phyloP scores from a whole-genome alignment of 2,113 vertebrate genomes.

The Thamnophis sirtalis region DNA sequence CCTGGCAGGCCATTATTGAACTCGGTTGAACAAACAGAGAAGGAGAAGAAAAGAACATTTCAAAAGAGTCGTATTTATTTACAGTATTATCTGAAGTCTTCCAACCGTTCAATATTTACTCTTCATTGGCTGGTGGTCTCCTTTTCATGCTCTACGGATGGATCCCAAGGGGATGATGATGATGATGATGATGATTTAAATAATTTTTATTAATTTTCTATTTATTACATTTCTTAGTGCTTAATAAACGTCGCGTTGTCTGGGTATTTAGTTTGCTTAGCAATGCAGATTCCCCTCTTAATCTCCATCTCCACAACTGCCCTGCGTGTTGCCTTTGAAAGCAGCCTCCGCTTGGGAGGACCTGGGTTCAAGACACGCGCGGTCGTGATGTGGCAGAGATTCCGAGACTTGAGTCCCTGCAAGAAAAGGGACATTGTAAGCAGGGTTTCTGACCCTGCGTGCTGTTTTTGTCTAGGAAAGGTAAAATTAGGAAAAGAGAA shows the following conservation, averaged over 20 bases:
- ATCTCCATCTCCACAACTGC: not conserved
- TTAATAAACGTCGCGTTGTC: no score
- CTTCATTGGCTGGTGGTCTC: not conserved
- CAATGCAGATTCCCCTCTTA: no score
- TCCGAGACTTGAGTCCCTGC: constrained; percentile 35
- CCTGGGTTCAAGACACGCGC: not conserved
- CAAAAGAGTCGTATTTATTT: not conserved
- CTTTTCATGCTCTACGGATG: not conserved
- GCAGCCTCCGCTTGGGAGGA: not conserved
- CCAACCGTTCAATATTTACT: not conserved
- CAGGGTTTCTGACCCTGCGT: not conserved
- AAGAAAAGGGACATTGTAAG: constrained; percentile 47
- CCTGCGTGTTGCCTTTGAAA: not conserved
- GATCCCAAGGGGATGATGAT: not conserved
- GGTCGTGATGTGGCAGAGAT: not conserved
- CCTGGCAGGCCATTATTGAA: not conserved
- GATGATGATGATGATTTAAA: no score
- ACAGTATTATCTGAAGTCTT: not conserved
- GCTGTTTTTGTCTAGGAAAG: constrained; percentile 36
- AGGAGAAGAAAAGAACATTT: not conserved
- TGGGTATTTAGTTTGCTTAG: no score
- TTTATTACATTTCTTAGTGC: no score
- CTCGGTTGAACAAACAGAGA: not conserved
- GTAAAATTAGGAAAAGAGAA: not conserved
- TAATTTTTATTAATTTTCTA: no score